Evolutionary conservation across 2,113 vertebrate genomes (phyloP).

Genomic region (Prinia subflava): DNA sequence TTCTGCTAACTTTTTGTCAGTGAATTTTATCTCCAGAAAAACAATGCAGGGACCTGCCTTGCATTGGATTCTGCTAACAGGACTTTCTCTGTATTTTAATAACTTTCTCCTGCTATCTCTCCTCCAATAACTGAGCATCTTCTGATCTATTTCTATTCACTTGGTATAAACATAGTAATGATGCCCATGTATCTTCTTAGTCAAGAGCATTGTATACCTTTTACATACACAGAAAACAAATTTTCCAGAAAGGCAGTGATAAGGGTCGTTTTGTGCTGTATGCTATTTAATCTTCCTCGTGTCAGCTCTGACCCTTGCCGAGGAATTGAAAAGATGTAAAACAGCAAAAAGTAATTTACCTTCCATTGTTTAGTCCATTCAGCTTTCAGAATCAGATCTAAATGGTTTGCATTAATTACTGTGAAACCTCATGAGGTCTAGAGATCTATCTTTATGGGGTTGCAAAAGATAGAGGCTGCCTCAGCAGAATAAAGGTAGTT

Average conservation of each 20-base stretch:
- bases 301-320: conserved; percentile 44
- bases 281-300: conserved; percentile 56
- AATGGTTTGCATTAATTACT: conserved; percentile 70
- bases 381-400: conserved; percentile 66
- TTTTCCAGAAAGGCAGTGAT: conserved; percentile 53
- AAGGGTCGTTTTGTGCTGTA: conserved; percentile 56
- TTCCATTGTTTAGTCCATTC: conserved; percentile 68
- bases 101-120: conserved; percentile 85
- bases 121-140: conserved; percentile 72
- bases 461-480: conserved; percentile 24
- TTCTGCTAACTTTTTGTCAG: conserved; percentile 47
- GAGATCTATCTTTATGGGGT: not conserved
- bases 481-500: not conserved
- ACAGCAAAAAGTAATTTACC: conserved; percentile 63
- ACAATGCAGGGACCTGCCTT: conserved; percentile 76
- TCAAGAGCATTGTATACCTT: conserved; percentile 52
- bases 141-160: conserved; percentile 78
- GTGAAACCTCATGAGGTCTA: conserved; percentile 41
- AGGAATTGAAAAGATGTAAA: conserved; percentile 65
- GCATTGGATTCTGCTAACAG: conserved; percentile 71
- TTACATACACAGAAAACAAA: conserved; percentile 60
- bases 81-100: conserved; percentile 85
- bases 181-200: conserved; percentile 50
- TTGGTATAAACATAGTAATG: conserved; percentile 72
- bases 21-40: conserved; percentile 86